Evolutionary conservation across 2,888 invertebrate genomes (phyloP), one percentile per base, ranked within the genome.

Genomic region (Habroteleia sp.): DNA sequence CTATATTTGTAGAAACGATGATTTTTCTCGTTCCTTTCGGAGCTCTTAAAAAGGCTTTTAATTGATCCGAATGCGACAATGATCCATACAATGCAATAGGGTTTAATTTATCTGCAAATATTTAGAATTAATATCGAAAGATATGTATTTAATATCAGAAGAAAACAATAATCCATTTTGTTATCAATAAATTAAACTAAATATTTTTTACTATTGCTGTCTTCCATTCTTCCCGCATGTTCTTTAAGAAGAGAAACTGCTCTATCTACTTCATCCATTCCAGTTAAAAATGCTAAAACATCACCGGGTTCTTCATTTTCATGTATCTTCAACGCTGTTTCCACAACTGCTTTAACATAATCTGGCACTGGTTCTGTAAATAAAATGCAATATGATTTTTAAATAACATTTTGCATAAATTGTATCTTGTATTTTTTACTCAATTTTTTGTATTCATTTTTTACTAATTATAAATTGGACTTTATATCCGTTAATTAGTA

Each of bases 81-180:
- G 96, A 94, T 1, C 97, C 98, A 86, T 99, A 97, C 94, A 99
- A 94, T 0, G 98, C 95, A n/a, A 97, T 86, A 2, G 96, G 91
- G 74, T 92, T 89, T 79, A 97, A 82, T 87, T 92, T 90, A 72
- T 84, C 89, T 89, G 69, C 10, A 82, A 83, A 69, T 25, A 25
- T n/a, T n/a, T n/a, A n/a, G n/a, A n/a, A n/a, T n/a, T n/a, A n/a
- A n/a, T n/a, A n/a, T n/a, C n/a, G n/a, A n/a, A n/a, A n/a, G 3
- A 20, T 3, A 37, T 8, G n/a, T 14, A 37, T 7, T 46, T 29
- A 46, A 29, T 7, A 17, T 29, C 11, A 33, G 1, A 11, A 33
- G 31, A 37, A 23, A 20, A 20, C 20, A 20, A 20, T 37, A n/a
- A 25, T 25, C n/a, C n/a, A n/a, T n/a, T n/a, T n/a, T n/a, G n/a